Base-by-base conservation (phyloP, 2,797 vertebrate genomes). In the Argya squamiceps region DNA sequence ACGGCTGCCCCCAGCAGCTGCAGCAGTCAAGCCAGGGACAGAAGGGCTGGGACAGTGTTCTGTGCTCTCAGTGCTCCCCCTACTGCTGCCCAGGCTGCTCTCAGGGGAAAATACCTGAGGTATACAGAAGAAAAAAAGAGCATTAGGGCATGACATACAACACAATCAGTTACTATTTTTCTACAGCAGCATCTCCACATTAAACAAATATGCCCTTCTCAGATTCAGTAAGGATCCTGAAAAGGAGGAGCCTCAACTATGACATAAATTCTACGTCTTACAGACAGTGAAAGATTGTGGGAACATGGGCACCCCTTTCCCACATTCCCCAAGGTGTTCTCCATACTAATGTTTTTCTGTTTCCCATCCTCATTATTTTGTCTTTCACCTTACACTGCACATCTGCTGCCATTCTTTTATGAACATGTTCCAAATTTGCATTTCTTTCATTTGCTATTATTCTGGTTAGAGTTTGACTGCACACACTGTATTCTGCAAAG, bases 31-130 rank as follows among this genome's bases (percentile, higher is more conserved):
- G 55, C 8, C 56, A 70, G 26, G 34, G 34, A 41, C 18, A 1
- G 34, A 2, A 0, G 58, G 60, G 46, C 55, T 2, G 1, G 76
- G 68, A 74, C 4, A 32, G 34, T 17, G 13, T 56, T 96, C 58
- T 55, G 70, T 32, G 86, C 80, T 80, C 86, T 39, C 86, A 81
- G 62, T 81, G 67, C 90, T 96, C 93, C 93, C 91, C 55, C 92
- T 95, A 76, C 85, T 86, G 92, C 83, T 90, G 59, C 85, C 80
- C 83, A 44, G 36, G 23, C 63, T 70, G 37, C 34, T 71, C 70
- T 41, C 56, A 36, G 26, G 11, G 47, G 71, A 74, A 90, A 90
- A 68, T 2, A 11, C 52, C 43, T 6, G 46, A 78, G 11, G 10
- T 29, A 77, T 21, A 26, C n/a, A 49, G n/a, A 91, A 60, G 17